Evolutionary conservation across 2,797 vertebrate genomes (phyloP), one percentile per base, ranked within the genome.

Genomic region (Astyanax mexicanus): DNA sequence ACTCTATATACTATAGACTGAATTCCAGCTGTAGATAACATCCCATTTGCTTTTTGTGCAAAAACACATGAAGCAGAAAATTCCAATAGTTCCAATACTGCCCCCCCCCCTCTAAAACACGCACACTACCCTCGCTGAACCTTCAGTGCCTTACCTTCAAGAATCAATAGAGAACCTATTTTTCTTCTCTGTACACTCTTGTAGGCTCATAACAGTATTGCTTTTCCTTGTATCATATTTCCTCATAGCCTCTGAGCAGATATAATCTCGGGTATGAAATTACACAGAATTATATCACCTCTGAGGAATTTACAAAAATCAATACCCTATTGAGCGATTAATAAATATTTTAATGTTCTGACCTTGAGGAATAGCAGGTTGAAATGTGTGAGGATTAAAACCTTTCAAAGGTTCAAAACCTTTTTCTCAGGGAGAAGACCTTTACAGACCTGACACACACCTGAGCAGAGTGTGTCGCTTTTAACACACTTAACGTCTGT

Each of bases 101-200:
- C n/a, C n/a, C n/a, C n/a, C n/a, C n/a, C n/a, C n/a, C n/a, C n/a
- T n/a, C n/a, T n/a, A n/a, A n/a, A n/a, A n/a, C n/a, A n/a, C n/a
- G n/a, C n/a, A n/a, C n/a, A n/a, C 29, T 19, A 8, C 29, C 10
- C 42, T n/a, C 19, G 13, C 23, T 6, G n/a, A 49, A 27, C 21
- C 42, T 29, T 32, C 5, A 32, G 29, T 32, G n/a, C 44, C 17
- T n/a, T 55, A 32, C 17, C 35, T 51, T 61, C 32, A 13, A 29
- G 25, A 69, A 69, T 75, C 66, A 19, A 75, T 68, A 58, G 23
- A 40, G 35, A 51, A 69, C 52, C 64, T 5, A 69, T 61, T 52
- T 51, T 52, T 60, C 55, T 52, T 13, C 55, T 51, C 55, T 61
- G 21, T 17, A 37, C 21, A 75, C 49, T 55, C 40, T 52, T 54